Percentiles rank a stretch among this genome's conserved stretches.
Conservation (phyloP, 2,797 vertebrate genomes). For the Sebastes taczanowskii region DNA sequence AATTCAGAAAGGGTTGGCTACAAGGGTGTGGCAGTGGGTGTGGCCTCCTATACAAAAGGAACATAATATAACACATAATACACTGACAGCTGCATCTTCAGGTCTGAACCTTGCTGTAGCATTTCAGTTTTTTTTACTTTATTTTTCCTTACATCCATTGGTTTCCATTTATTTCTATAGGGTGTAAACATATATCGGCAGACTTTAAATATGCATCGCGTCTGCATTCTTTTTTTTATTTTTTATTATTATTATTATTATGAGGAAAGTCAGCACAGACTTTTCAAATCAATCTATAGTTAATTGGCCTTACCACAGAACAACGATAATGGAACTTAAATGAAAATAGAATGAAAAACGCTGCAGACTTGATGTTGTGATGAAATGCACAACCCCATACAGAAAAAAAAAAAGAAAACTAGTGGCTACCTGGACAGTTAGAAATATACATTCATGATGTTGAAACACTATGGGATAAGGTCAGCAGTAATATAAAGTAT, state of each 20-base stretch:
- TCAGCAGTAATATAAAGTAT: not conserved
- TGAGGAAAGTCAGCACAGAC: not conserved
- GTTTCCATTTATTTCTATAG: not conserved
- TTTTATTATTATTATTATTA: not conserved
- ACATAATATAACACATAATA: not conserved
- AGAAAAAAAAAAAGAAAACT: not conserved
- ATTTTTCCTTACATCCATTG: not conserved
- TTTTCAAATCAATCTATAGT: not conserved
- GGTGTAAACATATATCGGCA: not conserved
- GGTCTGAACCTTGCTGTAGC: not conserved
- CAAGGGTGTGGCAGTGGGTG: conserved; percentile 18
- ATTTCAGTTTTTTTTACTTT: not conserved
- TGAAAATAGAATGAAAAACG: not conserved
- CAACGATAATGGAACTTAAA: not conserved
- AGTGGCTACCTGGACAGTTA: not conserved
- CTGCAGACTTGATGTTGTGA: not conserved
- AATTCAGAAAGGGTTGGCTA: not conserved
- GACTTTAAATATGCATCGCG: not conserved
- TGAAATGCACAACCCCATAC: not conserved
- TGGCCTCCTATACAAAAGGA: not conserved
- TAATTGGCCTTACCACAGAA: not conserved
- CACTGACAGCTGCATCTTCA: not conserved
- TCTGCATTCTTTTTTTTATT: not conserved
- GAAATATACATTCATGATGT: not conserved
- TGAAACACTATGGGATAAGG: not conserved